Evolutionary conservation across 1,140 invertebrate genomes (phyloP).

Genomic region (Papilio glaucus): DNA sequence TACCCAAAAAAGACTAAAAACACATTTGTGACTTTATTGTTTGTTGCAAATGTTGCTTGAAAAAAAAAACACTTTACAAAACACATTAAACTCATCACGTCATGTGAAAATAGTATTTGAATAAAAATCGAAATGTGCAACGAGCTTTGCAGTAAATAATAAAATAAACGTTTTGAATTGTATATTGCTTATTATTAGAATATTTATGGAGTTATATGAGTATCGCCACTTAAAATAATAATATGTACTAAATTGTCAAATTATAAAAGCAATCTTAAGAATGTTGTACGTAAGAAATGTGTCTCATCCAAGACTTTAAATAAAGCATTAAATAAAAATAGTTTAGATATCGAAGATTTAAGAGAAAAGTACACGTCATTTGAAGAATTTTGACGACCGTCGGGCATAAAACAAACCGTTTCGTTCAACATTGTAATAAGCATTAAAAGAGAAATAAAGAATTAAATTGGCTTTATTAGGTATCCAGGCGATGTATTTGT

Average conservation of each 20-base stretch:
- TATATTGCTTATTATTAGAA: too few relatives aligned
- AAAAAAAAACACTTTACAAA: too few relatives aligned
- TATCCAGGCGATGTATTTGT: conserved; percentile 9
- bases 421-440: conserved; percentile 34
- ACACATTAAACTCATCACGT: too few relatives aligned
- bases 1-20: too few relatives aligned
- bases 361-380: conserved; percentile 1
- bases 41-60: too few relatives aligned
- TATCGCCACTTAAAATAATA: background rate
- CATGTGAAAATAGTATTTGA: too few relatives aligned
- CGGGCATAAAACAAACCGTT: conserved; percentile 14
- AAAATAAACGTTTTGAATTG: background rate
- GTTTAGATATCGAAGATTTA: conserved; percentile 21
- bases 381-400: conserved; percentile 20
- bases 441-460: conserved; percentile 28
- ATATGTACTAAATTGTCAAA: background rate
- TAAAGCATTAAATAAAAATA: conserved; percentile 31
- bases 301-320: conserved; percentile 9
- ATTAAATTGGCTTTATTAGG: conserved; percentile 23
- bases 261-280: background rate
- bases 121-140: too few relatives aligned
- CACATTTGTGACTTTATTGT: too few relatives aligned
- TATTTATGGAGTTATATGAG: too few relatives aligned
- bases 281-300: conserved; percentile 5
- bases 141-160: background rate